phyloP scores from a whole-genome alignment of 2,113 vertebrate genomes.

The Clarias batrachus region DNA sequence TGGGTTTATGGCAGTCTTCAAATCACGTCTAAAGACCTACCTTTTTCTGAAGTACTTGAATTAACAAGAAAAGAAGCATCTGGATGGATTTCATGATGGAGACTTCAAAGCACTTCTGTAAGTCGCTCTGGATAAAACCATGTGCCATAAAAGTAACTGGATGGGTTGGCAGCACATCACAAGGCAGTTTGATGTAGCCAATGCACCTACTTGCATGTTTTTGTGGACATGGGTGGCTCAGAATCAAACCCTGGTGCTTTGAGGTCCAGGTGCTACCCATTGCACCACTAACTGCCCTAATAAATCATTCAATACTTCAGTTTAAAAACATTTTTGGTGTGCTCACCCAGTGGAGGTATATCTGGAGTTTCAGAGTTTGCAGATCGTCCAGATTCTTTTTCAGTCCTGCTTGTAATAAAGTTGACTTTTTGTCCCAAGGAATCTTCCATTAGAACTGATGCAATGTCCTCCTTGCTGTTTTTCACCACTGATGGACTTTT shows the following conservation, averaged over 20 bases:
- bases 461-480: conserved; percentile 73
- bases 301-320: not conserved
- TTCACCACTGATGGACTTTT: conserved; percentile 65
- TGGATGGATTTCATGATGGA: too few species aligned
- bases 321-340: not conserved
- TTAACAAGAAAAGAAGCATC: too few species aligned
- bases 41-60: too few species aligned
- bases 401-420: conserved; percentile 42
- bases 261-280: not conserved
- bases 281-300: not conserved
- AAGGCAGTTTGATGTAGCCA: not conserved
- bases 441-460: conserved; percentile 65
- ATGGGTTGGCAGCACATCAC: not conserved
- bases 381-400: not conserved
- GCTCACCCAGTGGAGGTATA: conserved; percentile 23
- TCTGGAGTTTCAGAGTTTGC: not conserved
- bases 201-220: not conserved
- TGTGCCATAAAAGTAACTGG: too few species aligned
- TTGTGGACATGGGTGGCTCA: too few species aligned
- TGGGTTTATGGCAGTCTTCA: too few species aligned
- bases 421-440: not conserved
- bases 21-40: too few species aligned
- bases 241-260: not conserved
- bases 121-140: too few species aligned
- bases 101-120: too few species aligned